Conservation (phyloP, 2,888 invertebrate genomes). For the Drosophila neutralis region DNA sequence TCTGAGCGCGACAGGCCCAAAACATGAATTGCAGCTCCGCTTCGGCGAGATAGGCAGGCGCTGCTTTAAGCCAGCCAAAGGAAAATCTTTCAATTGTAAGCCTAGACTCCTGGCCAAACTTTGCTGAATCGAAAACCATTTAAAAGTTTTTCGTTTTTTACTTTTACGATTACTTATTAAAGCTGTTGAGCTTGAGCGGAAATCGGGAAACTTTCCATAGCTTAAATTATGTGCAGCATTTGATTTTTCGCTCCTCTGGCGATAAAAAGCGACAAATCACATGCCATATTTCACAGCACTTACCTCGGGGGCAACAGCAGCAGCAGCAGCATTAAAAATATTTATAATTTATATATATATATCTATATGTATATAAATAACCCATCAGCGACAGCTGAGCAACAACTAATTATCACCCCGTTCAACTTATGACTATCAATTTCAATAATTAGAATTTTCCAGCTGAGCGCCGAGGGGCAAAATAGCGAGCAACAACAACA, state of each 20-base stretch:
- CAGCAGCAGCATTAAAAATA: constrained; percentile 8
- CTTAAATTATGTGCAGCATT: neutral
- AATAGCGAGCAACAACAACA: constrained; percentile 12
- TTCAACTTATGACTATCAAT: constrained; percentile 62
- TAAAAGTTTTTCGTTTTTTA: neutral
- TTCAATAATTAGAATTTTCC: constrained; percentile 69
- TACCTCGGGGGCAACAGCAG: neutral
- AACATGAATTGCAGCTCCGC: neutral
- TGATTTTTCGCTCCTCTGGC: neutral
- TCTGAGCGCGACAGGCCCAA: neutral
- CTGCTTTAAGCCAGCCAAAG: constrained; percentile 1
- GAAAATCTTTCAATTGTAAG: constrained; percentile 2
- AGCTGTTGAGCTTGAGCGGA: neutral
- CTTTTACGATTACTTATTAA: neutral
- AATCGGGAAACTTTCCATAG: neutral
- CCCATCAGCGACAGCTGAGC: constrained; percentile 42
- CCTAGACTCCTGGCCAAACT: neutral
- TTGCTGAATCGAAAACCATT: neutral
- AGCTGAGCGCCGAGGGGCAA: neutral
- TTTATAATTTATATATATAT: constrained; percentile 6
- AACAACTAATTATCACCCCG: constrained; percentile 60
- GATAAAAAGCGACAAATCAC: constrained; percentile 16
- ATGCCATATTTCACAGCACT: constrained; percentile 25
- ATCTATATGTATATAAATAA: constrained; percentile 8
- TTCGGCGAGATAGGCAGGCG: neutral